Base-by-base conservation (phyloP, 2,888 invertebrate genomes). In the Drosophila mettleri region DNA sequence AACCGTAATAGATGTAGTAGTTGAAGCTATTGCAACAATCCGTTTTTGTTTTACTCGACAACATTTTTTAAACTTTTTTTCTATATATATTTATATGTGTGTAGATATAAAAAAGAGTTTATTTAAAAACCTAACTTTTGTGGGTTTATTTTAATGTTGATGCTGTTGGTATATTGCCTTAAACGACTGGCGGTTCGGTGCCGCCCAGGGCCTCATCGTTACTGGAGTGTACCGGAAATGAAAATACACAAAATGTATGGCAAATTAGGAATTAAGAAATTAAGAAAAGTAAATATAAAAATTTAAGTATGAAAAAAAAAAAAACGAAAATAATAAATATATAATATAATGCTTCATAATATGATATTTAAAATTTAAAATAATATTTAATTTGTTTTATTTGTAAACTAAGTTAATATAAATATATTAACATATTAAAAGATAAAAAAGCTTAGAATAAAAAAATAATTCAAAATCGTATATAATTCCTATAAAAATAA, bases 101-200 rank as follows among this genome's bases (percentile, higher is more conserved):
- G 12, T 45, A 45, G n/a, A 27, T 45, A 45, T 45, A 45, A 33
- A 67, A 66, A 70, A 70, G 63, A 34, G 59, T 51, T 48, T 27
- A 61, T 66, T 69, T 39, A 43, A 52, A 80, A 78, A 71, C 52
- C 87, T 71, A 82, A 70, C 78, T 76, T 74, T 55, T 76, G 69
- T 62, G 64, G 52, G 22, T 69, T 68, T 54, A 12, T 20, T 38
- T 51, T 52, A 27, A 1, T 51, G 12, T 18, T 51, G 22, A 10
- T 46, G 12, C n/a, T 33, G 49, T 49, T 49, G 18, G 10, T 29
- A 69, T n/a, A 64, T 59, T 65, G 55, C 61, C 66, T 89, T 91
- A 92, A 81, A 92, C 92, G 82, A 92, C 91, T 86, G 92, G 92
- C 75, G 92, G 92, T 82, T 92, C 92, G 73, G 92, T 91, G 76